These are phyloP conservation scores for Onychomys leucogaster DNA, from an alignment of 2,797 vertebrate genomes.

Conservation along the genomic window DNA sequence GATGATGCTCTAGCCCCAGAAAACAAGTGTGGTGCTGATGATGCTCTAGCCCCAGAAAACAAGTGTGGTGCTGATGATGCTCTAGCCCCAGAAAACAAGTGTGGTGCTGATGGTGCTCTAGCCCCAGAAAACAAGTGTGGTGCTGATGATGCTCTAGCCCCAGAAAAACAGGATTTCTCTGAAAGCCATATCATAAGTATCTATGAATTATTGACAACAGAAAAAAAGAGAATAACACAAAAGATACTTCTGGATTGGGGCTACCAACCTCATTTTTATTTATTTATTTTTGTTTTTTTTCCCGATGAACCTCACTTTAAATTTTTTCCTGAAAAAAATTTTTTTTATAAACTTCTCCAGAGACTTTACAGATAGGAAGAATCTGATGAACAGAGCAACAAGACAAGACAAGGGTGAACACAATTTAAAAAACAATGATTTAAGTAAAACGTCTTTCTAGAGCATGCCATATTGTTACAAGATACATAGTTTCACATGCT, in stretches of 20 bases:
- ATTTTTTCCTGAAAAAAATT: background rate
- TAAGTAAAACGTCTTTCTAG: background rate
- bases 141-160: background rate
- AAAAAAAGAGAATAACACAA: background rate
- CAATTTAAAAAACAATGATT: background rate
- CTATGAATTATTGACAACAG: background rate
- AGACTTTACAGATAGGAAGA: background rate
- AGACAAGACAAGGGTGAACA: background rate
- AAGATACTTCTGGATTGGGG: background rate
- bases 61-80: background rate
- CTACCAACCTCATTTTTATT: background rate
- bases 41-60: background rate
- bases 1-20: background rate
- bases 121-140: background rate
- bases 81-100: background rate
- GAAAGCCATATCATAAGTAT: background rate
- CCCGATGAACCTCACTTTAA: background rate
- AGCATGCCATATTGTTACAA: background rate
- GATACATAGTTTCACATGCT: background rate
- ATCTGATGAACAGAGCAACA: background rate
- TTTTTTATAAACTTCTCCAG: background rate
- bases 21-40: background rate
- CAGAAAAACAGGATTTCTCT: background rate
- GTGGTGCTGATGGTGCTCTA: background rate
- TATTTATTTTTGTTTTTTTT: background rate